phyloP scores from a whole-genome alignment of 2,113 vertebrate genomes.

The Tachysurus vachellii region DNA sequence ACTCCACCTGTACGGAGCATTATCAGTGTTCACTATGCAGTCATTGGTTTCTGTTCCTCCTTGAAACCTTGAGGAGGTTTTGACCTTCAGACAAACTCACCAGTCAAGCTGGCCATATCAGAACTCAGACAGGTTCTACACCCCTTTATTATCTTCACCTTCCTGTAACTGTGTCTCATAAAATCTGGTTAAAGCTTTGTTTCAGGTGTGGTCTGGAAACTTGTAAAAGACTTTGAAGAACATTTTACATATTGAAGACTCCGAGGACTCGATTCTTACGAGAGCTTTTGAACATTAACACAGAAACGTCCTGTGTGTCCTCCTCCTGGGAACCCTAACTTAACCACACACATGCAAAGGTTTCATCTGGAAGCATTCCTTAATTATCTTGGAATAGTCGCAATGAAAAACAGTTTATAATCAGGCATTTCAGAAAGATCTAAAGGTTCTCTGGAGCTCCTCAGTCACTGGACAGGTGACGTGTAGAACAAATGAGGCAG shows the following conservation, averaged over 20 bases:
- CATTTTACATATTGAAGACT: not conserved
- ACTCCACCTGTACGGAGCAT: not conserved
- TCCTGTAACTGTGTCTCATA: not conserved
- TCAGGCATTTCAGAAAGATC: not conserved
- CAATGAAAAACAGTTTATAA: not conserved
- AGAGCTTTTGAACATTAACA: not conserved
- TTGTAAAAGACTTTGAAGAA: not conserved
- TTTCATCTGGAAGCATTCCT: not conserved
- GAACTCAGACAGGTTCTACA: not conserved
- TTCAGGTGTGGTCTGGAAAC: not conserved
- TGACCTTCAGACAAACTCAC: slow-evolving; percentile 1
- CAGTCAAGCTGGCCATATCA: not conserved
- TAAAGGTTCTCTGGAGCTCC: slow-evolving; percentile 21
- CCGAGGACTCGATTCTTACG: not conserved
- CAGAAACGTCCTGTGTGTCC: not conserved
- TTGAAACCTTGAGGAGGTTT: not conserved
- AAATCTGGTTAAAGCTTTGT: not conserved
- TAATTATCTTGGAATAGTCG: not conserved
- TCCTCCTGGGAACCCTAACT: too few relatives aligned
- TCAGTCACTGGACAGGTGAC: slow-evolving; percentile 49
- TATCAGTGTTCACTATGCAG: too few relatives aligned
- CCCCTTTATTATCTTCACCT: too few relatives aligned
- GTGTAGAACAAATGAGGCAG: slow-evolving; percentile 53
- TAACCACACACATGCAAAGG: not conserved
- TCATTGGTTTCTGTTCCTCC: not conserved